Percentiles rank a stretch among this genome's conserved stretches.
Conservation (phyloP, 2,888 invertebrate species). For the Drosophila seclusa region DNA sequence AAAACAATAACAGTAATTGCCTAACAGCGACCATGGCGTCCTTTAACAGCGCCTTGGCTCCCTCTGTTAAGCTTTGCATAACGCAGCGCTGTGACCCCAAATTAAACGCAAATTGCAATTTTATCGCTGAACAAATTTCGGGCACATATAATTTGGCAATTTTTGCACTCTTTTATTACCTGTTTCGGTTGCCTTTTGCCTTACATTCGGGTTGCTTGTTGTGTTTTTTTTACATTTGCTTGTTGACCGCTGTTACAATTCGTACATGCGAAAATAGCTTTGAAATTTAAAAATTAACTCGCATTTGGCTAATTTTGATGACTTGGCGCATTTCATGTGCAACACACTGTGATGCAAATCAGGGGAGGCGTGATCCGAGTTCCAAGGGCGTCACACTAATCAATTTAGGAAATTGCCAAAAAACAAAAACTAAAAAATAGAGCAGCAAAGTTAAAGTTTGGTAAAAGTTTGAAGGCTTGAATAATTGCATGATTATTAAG, state of each 20-base stretch:
- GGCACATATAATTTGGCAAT: conserved; percentile 73
- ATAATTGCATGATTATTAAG: not conserved
- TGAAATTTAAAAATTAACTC: conserved; percentile 58
- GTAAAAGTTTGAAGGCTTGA: not conserved
- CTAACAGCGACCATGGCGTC: conserved; percentile 16
- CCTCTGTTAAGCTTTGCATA: conserved; percentile 33
- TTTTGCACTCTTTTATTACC: conserved; percentile 51
- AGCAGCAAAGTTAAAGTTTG: not conserved
- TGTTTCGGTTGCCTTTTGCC: conserved; percentile 51
- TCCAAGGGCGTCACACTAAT: conserved; percentile 24
- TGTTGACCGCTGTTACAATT: conserved; percentile 22
- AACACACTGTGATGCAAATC: conserved; percentile 39
- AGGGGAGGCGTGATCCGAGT: conserved; percentile 17
- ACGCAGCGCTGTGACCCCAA: conserved; percentile 56
- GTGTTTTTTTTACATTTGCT: conserved; percentile 4
- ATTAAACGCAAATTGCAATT: conserved; percentile 66
- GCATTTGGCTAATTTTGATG: conserved; percentile 50
- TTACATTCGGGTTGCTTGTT: conserved; percentile 25
- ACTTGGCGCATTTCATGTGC: conserved; percentile 40
- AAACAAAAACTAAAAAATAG: not conserved
- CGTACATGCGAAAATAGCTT: conserved; percentile 27
- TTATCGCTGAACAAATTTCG: conserved; percentile 51
- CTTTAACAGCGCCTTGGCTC: conserved; percentile 30
- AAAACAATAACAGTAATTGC: conserved; percentile 22
- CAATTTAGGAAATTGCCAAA: conserved; percentile 13